Percentiles rank a stretch among this genome's conserved stretches.
phyloP scores from a whole-genome alignment of 2,113 vertebrate genomes.

The Nesoenas mayeri region DNA sequence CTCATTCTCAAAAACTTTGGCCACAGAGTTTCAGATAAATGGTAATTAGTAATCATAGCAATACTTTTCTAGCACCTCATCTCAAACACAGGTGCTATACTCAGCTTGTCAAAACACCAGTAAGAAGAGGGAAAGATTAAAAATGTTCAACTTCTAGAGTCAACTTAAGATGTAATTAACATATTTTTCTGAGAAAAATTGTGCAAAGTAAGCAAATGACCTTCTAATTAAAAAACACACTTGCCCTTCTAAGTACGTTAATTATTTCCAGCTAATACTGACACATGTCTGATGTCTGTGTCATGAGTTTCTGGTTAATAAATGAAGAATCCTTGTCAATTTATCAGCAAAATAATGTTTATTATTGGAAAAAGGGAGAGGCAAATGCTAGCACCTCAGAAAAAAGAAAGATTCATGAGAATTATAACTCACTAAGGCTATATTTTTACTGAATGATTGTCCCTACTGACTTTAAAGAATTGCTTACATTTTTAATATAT shows the following conservation, averaged over 20 bases:
- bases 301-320: not conserved
- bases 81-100: not conserved
- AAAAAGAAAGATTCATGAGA: not conserved
- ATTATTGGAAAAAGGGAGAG: not conserved
- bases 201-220: not conserved
- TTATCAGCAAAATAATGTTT: not conserved
- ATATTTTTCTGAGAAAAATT: not conserved
- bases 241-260: not conserved
- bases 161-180: not conserved
- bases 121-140: not conserved
- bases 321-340: not conserved
- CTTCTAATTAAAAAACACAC: not conserved
- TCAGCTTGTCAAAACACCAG: not conserved
- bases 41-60: not conserved
- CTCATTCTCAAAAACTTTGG: not conserved
- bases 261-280: not conserved
- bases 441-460: not conserved
- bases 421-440: not conserved
- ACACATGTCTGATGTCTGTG: not conserved
- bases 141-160: not conserved
- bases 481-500: not conserved
- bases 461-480: not conserved
- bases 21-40: not conserved
- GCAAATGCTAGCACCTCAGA: not conserved
- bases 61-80: not conserved